Conservation (phyloP, 1,140 invertebrate species). For the Lysiphlebus fabarum region DNA sequence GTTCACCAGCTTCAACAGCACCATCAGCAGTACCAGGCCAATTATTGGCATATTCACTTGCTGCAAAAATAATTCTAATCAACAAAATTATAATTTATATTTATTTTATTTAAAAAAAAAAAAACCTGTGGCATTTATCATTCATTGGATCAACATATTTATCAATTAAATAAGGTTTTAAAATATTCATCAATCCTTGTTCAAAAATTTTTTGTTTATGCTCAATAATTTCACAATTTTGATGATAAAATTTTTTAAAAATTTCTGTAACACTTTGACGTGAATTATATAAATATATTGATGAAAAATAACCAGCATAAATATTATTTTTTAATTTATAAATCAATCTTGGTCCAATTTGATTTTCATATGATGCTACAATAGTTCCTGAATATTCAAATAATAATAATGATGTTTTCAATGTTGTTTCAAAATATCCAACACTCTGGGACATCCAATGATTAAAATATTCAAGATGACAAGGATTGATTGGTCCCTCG, state of each 20-base stretch:
- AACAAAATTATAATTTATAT: background rate
- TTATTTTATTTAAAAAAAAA: background rate
- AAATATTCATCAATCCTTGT: slow-evolving; percentile 27
- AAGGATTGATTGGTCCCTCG: slow-evolving; percentile 20
- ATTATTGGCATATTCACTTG: slow-evolving; percentile 35
- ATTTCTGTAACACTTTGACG: too few species aligned
- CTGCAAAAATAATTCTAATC: slow-evolving; percentile 36
- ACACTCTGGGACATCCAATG: slow-evolving; percentile 21
- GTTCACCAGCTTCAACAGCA: slow-evolving; percentile 30
- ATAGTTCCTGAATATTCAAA: slow-evolving; percentile 15
- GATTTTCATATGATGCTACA: slow-evolving; percentile 20
- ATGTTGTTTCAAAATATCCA: slow-evolving; percentile 31
- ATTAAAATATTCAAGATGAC: slow-evolving; percentile 16
- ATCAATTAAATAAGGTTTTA: slow-evolving; percentile 29
- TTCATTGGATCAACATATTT: slow-evolving; percentile 27
- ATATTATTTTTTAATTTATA: slow-evolving; percentile 21
- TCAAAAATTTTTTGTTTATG: slow-evolving; percentile 3
- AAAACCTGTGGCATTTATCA: slow-evolving; percentile 25
- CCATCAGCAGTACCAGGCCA: slow-evolving; percentile 40
- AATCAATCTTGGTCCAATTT: slow-evolving; percentile 24
- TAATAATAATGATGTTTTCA: slow-evolving; percentile 14
- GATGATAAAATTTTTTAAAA: too few species aligned
- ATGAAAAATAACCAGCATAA: too few species aligned
- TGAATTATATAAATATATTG: too few species aligned
- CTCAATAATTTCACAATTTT: background rate